Evolutionary conservation across 2,113 vertebrate genomes (phyloP).

Genomic region (Platysternon megacephalum): DNA sequence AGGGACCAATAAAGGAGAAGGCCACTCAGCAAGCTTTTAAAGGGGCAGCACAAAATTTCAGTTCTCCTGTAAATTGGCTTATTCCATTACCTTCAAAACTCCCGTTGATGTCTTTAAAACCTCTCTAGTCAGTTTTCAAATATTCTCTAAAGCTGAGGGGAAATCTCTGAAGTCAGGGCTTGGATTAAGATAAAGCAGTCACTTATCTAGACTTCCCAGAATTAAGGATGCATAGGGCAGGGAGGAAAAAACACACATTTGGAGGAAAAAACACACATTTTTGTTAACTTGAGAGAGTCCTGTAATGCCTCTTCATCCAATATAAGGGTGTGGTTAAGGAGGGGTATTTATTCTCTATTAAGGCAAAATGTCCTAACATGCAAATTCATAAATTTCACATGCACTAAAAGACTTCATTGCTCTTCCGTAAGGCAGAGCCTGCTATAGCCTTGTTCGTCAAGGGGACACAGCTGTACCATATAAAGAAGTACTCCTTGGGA

Average conservation of each 20-base stretch:
- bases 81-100: background rate
- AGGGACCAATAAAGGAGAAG: background rate
- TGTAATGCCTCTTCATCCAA: background rate
- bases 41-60: background rate
- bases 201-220: background rate
- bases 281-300: background rate
- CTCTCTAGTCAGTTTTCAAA: background rate
- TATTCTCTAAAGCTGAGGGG: background rate
- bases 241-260: background rate
- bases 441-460: background rate
- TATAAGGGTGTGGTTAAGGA: background rate
- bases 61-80: background rate
- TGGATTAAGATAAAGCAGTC: background rate
- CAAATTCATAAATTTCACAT: background rate
- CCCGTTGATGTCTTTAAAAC: background rate
- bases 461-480: background rate
- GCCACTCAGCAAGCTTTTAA: background rate
- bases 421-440: background rate
- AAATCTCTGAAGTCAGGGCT: background rate
- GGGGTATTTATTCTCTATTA: background rate
- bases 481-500: background rate
- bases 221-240: background rate
- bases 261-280: background rate
- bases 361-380: background rate
- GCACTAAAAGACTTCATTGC: background rate